phyloP scores from a whole-genome alignment of 2,888 invertebrate genomes.

The Petrolisthes manimaculis region DNA sequence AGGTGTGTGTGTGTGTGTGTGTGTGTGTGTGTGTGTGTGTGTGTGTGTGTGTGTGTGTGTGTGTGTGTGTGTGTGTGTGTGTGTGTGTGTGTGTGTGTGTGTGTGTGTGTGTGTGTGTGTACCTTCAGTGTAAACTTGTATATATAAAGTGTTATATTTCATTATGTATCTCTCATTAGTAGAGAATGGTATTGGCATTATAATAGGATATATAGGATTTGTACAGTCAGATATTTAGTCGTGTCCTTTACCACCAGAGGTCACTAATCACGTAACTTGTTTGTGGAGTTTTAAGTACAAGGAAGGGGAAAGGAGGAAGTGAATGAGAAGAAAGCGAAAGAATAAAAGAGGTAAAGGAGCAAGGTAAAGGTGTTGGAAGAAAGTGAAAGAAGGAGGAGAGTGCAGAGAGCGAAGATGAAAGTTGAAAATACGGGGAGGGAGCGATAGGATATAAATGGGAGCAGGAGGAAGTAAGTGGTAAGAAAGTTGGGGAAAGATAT shows the following conservation, averaged over 20 bases:
- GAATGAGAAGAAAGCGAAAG: background rate
- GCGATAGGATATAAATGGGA: background rate
- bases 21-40: background rate
- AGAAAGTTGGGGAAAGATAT: background rate
- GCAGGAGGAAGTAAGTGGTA: background rate
- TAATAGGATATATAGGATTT: no score
- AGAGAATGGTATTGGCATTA: no score
- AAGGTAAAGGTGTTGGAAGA: background rate
- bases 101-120: constrained; percentile 22
- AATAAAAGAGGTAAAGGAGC: background rate
- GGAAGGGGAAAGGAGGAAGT: background rate
- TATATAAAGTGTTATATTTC: constrained; percentile 5
- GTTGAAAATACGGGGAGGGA: background rate
- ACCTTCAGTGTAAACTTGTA: constrained; percentile 18
- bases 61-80: constrained; percentile 23
- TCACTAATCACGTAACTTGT: no score
- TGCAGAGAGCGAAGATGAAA: background rate
- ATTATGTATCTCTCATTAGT: no score
- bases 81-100: background rate
- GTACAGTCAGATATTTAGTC: no score
- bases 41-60: constrained; percentile 22
- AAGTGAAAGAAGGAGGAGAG: background rate
- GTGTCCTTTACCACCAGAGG: no score
- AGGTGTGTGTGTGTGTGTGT: constrained; percentile 3
- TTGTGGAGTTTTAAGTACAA: no score